These are phyloP conservation scores for Dermolepida albohirtum DNA, from an alignment of 2,888 invertebrate species.

Conservation along the genomic window DNA sequence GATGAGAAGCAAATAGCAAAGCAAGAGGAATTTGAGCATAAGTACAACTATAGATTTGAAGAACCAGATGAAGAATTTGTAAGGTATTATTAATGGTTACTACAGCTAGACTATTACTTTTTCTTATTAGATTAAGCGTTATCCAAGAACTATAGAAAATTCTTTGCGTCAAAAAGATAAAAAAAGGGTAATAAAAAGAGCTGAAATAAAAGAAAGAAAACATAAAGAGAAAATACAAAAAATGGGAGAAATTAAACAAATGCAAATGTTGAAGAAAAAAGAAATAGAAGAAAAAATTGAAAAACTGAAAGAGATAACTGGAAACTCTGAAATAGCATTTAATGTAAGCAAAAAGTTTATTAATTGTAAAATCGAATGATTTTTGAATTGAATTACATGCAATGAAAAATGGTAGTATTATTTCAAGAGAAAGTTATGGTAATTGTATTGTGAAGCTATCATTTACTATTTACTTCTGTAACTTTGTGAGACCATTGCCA, in stretches of 20 bases:
- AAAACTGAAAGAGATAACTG: slow-evolving; percentile 88
- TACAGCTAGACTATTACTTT: neutral
- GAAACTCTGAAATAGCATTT: slow-evolving; percentile 79
- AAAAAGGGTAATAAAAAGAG: slow-evolving; percentile 81
- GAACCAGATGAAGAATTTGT: slow-evolving; percentile 95
- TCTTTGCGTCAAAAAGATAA: slow-evolving; percentile 86
- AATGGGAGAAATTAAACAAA: slow-evolving; percentile 86
- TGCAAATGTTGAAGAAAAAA: slow-evolving; percentile 87
- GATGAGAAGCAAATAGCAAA: slow-evolving; percentile 84
- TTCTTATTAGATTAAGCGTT: slow-evolving; percentile 80
- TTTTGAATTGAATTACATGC: no score
- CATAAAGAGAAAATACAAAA: slow-evolving; percentile 82
- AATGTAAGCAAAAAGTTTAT: slow-evolving; percentile 63
- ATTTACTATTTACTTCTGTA: no score
- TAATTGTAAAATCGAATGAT: no score
- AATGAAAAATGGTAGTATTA: no score
- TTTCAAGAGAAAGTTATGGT: no score
- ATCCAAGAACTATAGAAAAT: slow-evolving; percentile 86
- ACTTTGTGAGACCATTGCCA: no score
- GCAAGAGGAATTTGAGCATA: slow-evolving; percentile 92
- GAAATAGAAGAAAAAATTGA: slow-evolving; percentile 92
- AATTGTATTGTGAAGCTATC: no score
- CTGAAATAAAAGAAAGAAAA: slow-evolving; percentile 80
- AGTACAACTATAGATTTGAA: slow-evolving; percentile 96
- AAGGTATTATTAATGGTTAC: slow-evolving; percentile 53